Evolutionary conservation across 2,797 vertebrate genomes (phyloP).

Genomic region (Cryptoblepharus egeriae): DNA sequence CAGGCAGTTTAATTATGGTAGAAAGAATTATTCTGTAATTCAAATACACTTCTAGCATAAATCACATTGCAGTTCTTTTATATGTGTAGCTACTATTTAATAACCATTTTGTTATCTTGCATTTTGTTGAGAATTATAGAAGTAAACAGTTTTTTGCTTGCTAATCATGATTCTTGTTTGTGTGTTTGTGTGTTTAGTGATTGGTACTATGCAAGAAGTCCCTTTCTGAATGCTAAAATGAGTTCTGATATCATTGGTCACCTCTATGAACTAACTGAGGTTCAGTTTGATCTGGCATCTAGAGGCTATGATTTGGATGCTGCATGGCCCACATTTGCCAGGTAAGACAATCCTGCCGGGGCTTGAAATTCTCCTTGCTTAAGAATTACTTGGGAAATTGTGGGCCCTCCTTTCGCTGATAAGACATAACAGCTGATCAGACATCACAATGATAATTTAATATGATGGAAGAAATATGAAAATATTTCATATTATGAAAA

Average conservation of each 20-base stretch:
- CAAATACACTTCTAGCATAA: not conserved
- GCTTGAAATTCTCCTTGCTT: not conserved
- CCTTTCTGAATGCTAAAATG: constrained; percentile 89
- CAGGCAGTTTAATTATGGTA: not conserved
- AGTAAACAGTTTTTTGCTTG: not conserved
- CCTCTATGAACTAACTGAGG: constrained; percentile 93
- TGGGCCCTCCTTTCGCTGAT: too few species aligned
- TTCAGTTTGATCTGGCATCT: constrained; percentile 94
- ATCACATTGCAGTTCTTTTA: constrained; percentile 7
- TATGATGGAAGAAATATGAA: too few species aligned
- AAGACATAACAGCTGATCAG: too few species aligned
- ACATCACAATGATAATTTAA: too few species aligned
- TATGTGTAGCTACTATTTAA: not conserved
- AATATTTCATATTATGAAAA: too few species aligned
- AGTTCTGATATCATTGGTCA: constrained; percentile 90
- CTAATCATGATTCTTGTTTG: not conserved
- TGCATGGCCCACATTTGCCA: constrained; percentile 93
- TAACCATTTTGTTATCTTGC: not conserved
- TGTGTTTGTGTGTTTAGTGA: constrained; percentile 77
- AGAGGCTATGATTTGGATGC: constrained; percentile 94
- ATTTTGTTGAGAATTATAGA: not conserved
- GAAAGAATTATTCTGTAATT: too few species aligned
- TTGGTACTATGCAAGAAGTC: constrained; percentile 95
- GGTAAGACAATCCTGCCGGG: constrained; percentile 75
- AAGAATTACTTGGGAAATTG: too few species aligned